A percentile compares a stretch with the other conserved stretches of the same genome.
These are phyloP conservation scores for Eulemur rubriventer DNA, from an alignment of 2,797 vertebrate genomes.

Conservation along the genomic window DNA sequence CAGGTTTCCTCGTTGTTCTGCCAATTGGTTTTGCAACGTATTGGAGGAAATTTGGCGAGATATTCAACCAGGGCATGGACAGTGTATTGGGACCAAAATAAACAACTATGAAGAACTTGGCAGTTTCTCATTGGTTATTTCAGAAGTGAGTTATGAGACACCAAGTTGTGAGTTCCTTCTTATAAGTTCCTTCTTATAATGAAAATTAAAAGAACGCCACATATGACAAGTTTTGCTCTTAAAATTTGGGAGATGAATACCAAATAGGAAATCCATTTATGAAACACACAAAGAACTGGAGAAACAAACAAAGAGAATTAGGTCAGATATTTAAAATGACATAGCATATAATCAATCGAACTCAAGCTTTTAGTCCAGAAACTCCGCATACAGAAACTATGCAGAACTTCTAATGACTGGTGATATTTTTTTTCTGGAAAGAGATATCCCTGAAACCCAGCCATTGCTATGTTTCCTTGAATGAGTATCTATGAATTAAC, in stretches of 20 bases:
- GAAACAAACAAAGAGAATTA: background rate
- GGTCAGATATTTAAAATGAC: background rate
- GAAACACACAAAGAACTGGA: background rate
- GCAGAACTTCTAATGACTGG: background rate
- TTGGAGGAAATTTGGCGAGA: conserved; percentile 73
- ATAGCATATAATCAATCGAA: background rate
- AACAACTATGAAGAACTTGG: conserved; percentile 73
- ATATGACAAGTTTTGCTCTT: background rate
- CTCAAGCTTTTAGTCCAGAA: background rate
- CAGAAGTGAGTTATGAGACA: conserved; percentile 63
- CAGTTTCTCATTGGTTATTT: conserved; percentile 74
- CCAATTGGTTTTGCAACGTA: conserved; percentile 79
- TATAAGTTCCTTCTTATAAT: background rate
- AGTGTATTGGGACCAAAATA: conserved; percentile 73
- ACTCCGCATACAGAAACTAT: background rate
- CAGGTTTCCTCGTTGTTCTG: conserved; percentile 72
- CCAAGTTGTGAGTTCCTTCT: background rate
- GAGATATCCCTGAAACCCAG: background rate
- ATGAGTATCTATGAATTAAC: background rate
- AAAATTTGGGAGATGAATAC: background rate
- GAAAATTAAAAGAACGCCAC: conserved; percentile 8
- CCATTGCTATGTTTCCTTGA: background rate
- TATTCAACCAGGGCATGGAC: conserved; percentile 56
- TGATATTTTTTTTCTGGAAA: background rate
- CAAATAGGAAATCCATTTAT: background rate